These are phyloP conservation scores for Myrmecophaga tridactyla DNA, from an alignment of 2,113 vertebrate species.

Conservation along the genomic window DNA sequence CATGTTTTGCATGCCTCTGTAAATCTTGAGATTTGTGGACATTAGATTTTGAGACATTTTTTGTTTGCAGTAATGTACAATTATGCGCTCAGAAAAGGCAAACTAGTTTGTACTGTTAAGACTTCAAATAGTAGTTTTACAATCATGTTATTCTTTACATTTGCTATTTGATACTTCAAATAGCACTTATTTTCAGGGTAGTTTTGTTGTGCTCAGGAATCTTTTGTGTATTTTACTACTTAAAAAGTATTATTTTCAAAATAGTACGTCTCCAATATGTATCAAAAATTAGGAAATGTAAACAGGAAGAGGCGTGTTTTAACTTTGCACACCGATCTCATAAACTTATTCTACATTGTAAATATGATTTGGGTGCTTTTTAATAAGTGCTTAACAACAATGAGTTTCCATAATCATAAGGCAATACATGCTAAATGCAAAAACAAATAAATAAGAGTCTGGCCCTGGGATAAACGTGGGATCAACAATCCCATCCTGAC, in stretches of 20 bases:
- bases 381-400: conserved; percentile 59
- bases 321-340: conserved; percentile 78
- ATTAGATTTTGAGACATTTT: conserved; percentile 73
- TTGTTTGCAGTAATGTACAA: conserved; percentile 82
- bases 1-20: conserved; percentile 93
- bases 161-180: conserved; percentile 85
- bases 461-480: too few species aligned
- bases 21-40: conserved; percentile 85
- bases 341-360: conserved; percentile 76
- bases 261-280: conserved; percentile 79
- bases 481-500: too few species aligned
- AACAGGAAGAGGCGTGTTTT: conserved; percentile 79
- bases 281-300: conserved; percentile 70
- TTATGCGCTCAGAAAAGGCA: conserved; percentile 83
- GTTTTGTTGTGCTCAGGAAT: conserved; percentile 86
- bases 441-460: too few species aligned
- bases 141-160: conserved; percentile 81
- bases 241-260: conserved; percentile 85
- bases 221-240: conserved; percentile 86
- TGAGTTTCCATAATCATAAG: conserved; percentile 50
- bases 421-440: conserved; percentile 40
- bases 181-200: conserved; percentile 84
- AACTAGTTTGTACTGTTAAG: conserved; percentile 84
- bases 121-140: conserved; percentile 78
- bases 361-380: conserved; percentile 74